Evolutionary conservation across 2,113 vertebrate genomes (phyloP).

Genomic region (Odocoileus virginianus): DNA sequence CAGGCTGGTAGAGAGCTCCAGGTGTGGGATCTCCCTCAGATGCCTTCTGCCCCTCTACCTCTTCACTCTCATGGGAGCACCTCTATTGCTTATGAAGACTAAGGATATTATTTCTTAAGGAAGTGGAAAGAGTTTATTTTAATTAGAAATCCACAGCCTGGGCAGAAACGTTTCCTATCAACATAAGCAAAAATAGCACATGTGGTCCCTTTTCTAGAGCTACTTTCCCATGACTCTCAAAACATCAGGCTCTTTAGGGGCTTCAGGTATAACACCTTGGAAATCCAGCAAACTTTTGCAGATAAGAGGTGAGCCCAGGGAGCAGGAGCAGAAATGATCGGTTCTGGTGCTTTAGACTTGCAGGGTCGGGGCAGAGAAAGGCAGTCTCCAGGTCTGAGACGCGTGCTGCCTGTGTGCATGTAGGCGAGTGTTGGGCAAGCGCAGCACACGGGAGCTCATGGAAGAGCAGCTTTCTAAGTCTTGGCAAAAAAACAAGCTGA

Average conservation of each 20-base stretch:
- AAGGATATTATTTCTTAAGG: conserved; percentile 51
- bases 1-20: conserved; percentile 23
- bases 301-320: background rate
- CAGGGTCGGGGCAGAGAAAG: background rate
- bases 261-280: background rate
- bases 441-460: conserved; percentile 35
- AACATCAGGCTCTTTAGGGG: conserved; percentile 44
- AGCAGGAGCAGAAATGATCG: background rate
- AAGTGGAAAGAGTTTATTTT: conserved; percentile 53
- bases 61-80: conserved; percentile 19
- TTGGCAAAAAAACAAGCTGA: conserved; percentile 69
- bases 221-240: conserved; percentile 70
- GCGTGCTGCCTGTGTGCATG: background rate
- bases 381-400: background rate
- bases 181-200: conserved; percentile 28
- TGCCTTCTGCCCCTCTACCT: conserved; percentile 45
- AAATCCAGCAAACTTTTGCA: background rate
- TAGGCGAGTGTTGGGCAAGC: background rate
- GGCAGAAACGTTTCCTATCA: conserved; percentile 48
- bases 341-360: conserved; percentile 11
- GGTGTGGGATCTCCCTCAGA: background rate
- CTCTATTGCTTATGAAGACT: conserved; percentile 45
- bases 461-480: conserved; percentile 56
- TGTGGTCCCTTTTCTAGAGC: conserved; percentile 10
- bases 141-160: conserved; percentile 46